phyloP scores from a whole-genome alignment of 2,888 invertebrate species.

The Xestia c-nigrum region DNA sequence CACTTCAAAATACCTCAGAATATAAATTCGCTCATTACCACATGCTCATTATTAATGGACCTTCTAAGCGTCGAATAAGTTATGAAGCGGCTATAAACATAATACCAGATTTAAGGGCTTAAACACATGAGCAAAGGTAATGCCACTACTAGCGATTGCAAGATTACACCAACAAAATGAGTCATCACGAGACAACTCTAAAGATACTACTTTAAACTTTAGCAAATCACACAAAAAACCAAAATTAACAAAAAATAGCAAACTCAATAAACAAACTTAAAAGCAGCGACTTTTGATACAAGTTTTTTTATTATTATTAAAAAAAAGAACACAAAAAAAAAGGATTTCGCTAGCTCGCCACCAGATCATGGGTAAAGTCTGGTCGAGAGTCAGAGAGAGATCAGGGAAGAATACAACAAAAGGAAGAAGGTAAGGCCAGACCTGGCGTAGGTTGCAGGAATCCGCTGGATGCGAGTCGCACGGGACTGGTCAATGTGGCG shows the following conservation, averaged over 20 bases:
- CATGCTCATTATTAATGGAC: slow-evolving; percentile 52
- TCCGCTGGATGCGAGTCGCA: too few relatives aligned
- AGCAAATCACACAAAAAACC: not conserved
- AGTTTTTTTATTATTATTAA: not conserved
- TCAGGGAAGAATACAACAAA: too few relatives aligned
- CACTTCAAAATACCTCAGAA: slow-evolving; percentile 44
- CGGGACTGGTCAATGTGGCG: too few relatives aligned
- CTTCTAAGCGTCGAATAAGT: slow-evolving; percentile 56
- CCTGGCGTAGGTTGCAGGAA: too few relatives aligned
- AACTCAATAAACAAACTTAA: not conserved
- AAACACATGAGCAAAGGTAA: slow-evolving; percentile 1
- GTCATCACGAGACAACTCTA: too few relatives aligned
- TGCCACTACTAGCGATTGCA: not conserved
- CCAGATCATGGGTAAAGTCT: not conserved
- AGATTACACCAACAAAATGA: not conserved
- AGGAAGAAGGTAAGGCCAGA: too few relatives aligned
- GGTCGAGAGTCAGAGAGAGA: too few relatives aligned
- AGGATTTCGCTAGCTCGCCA: not conserved
- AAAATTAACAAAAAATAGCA: too few relatives aligned
- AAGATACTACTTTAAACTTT: too few relatives aligned
- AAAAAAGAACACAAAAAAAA: not conserved
- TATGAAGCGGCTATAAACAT: slow-evolving; percentile 64
- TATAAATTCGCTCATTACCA: slow-evolving; percentile 58
- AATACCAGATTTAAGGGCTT: slow-evolving; percentile 18
- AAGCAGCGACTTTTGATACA: not conserved